Percentiles rank a stretch among this genome's conserved stretches.
These are phyloP conservation scores for Sphinx pinastri DNA, from an alignment of 2,888 invertebrate species.

Conservation along the genomic window DNA sequence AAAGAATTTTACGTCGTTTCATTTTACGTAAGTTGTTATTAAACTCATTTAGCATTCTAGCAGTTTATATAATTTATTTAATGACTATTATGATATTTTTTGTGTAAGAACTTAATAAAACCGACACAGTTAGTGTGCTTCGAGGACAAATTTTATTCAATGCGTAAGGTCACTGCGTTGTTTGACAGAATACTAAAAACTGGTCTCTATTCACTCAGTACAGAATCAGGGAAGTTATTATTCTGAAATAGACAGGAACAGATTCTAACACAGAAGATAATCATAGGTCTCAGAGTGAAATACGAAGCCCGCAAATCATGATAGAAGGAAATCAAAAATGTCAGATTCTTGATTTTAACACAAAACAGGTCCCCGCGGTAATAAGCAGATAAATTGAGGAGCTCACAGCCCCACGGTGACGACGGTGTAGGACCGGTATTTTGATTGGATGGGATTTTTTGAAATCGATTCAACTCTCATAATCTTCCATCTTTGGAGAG, in stretches of 20 bases:
- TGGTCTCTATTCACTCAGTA: no score
- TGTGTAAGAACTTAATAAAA: not conserved
- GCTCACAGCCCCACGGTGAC: constrained; percentile 31
- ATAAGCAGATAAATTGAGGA: constrained; percentile 36
- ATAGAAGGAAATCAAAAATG: not conserved
- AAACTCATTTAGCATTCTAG: constrained; percentile 10
- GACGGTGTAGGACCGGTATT: constrained; percentile 35
- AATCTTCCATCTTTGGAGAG: constrained; percentile 47
- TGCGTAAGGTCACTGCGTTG: not conserved
- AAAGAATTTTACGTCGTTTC: constrained; percentile 8
- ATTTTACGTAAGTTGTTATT: constrained; percentile 6
- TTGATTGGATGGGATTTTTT: constrained; percentile 46
- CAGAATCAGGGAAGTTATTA: no score
- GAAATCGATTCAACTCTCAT: constrained; percentile 46
- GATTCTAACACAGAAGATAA: no score
- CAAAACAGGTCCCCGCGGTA: constrained; percentile 26
- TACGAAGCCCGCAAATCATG: not conserved
- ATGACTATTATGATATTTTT: not conserved
- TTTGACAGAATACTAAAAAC: not conserved
- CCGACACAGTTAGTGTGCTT: no score
- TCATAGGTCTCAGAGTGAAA: no score
- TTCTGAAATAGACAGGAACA: no score
- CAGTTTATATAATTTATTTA: not conserved
- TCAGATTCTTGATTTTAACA: constrained; percentile 19
- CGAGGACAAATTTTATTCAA: no score